These are phyloP conservation scores for Aptenodytes forsteri DNA, from an alignment of 2,113 vertebrate species.

Conservation along the genomic window DNA sequence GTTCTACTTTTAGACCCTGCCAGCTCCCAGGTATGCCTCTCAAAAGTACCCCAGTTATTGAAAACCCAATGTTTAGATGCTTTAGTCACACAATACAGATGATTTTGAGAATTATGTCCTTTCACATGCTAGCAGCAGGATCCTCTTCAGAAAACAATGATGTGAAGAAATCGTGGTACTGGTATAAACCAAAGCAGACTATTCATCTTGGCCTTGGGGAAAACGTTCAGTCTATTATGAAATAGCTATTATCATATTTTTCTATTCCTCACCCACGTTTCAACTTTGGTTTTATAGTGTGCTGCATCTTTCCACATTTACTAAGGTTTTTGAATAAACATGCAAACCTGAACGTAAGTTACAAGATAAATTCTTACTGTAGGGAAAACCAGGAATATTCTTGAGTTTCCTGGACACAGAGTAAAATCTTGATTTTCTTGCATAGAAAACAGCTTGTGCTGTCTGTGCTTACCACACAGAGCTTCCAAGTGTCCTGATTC, in stretches of 20 bases:
- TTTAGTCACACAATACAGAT: background rate
- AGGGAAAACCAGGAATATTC: background rate
- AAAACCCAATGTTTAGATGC: background rate
- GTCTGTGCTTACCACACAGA: background rate
- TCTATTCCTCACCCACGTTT: background rate
- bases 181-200: background rate
- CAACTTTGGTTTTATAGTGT: background rate
- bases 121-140: background rate
- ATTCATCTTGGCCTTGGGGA: background rate
- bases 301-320: background rate
- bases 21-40: background rate
- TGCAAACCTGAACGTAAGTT: background rate
- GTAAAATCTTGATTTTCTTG: background rate
- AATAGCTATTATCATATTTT: background rate
- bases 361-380: background rate
- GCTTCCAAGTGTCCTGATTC: background rate
- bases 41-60: background rate
- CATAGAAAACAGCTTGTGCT: background rate
- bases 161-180: background rate
- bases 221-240: background rate
- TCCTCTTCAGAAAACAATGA: background rate
- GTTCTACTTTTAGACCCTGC: background rate
- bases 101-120: background rate
- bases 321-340: background rate
- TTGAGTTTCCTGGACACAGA: background rate